These are phyloP conservation scores for Osmerus mordax DNA, from an alignment of 2,113 vertebrate species.

Conservation along the genomic window DNA sequence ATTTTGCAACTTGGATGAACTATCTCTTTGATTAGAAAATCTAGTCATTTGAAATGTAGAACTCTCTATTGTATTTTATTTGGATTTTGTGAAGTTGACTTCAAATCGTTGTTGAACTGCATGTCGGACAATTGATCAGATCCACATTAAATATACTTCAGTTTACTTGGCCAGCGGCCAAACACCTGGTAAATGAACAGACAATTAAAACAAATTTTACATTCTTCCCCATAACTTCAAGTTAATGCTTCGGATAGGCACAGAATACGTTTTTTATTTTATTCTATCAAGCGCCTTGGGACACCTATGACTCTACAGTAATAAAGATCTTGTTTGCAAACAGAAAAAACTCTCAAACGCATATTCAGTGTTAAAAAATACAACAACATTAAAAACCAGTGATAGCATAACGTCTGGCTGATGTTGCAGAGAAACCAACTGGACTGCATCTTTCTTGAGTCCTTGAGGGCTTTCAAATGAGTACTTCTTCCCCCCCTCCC, in stretches of 20 bases:
- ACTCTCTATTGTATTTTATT: slow-evolving; percentile 68
- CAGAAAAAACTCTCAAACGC: too few species aligned
- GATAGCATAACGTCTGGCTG: too few species aligned
- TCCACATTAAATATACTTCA: slow-evolving; percentile 60
- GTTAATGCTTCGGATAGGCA: background rate
- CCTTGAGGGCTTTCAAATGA: too few species aligned
- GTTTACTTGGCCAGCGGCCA: slow-evolving; percentile 56
- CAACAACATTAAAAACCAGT: too few species aligned
- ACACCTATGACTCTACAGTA: too few species aligned
- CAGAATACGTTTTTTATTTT: too few species aligned
- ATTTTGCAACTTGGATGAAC: slow-evolving; percentile 24
- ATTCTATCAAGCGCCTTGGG: too few species aligned
- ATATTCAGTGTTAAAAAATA: too few species aligned
- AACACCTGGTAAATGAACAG: slow-evolving; percentile 35
- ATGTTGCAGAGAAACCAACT: too few species aligned
- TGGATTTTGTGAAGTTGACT: slow-evolving; percentile 55
- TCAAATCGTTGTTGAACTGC: slow-evolving; percentile 62
- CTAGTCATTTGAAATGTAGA: slow-evolving; percentile 64
- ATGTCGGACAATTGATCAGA: slow-evolving; percentile 57
- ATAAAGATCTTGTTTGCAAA: too few species aligned
- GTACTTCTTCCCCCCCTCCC: too few species aligned
- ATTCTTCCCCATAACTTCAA: slow-evolving; percentile 37
- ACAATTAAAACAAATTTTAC: slow-evolving; percentile 12
- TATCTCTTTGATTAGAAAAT: slow-evolving; percentile 46
- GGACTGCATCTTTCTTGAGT: too few species aligned